Evolutionary conservation across 2,797 vertebrate species (phyloP), one percentile per base, ranked within the genome.

Genomic region (Bucorvus abyssinicus): DNA sequence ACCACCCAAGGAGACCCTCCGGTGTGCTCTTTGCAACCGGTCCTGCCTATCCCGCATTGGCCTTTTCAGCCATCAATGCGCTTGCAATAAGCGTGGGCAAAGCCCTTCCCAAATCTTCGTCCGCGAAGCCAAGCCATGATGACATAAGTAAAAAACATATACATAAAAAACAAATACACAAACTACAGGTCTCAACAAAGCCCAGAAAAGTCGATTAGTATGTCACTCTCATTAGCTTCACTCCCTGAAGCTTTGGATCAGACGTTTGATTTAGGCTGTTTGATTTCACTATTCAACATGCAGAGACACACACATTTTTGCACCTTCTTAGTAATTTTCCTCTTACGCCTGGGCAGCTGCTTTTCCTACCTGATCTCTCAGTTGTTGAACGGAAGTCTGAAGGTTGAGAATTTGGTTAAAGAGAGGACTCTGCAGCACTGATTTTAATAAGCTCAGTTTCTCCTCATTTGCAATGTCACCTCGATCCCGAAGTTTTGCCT

Each of bases 351-450:
- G 17, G 26, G 42, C 63, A 32, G 50, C 6, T 61, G 7, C 13
- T 78, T 36, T 85, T 84, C 97, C 68, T 98, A 99, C 99, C 99
- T 99, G 99, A 57, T 99, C 99, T 98, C 98, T 98, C 89, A 99
- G 97, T 64, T 99, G 99, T 85, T 99, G 99, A 81, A 99, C 98
- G 4, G 99, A 99, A 96, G 98, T 99, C 98, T 99, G 99, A 88
- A 99, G 97, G 90, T 97, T 98, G 91, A 99, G 98, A 96, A 99
- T 99, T 97, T 99, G 99, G 95, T 98, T 99, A 97, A 99, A 99
- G 84, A 99, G 98, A 42, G 99, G 99, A 96, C 99, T 99, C 98
- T 99, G 99, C 57, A 99, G 98, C 82, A 99, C 98, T 2, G 99
- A 99, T 93, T 98, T 99, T 67, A 99, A 97, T 71, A 99, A 98